phyloP scores from a whole-genome alignment of 2,888 invertebrate species.

The Polietes domitor region DNA sequence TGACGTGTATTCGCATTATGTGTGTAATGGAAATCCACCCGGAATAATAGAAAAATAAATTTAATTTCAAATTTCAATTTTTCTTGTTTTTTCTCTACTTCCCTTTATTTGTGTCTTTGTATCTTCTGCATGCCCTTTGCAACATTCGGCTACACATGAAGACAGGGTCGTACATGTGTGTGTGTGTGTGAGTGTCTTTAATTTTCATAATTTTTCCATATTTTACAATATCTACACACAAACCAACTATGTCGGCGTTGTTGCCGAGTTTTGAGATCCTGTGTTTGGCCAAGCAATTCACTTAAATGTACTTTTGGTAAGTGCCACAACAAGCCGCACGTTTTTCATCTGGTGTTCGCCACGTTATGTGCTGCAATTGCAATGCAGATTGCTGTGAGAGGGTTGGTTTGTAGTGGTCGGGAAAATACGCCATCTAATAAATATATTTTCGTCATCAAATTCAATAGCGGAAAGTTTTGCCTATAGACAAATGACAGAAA shows the following conservation, averaged over 20 bases:
- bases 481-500: too few relatives aligned
- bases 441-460: too few relatives aligned
- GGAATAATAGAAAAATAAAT: conserved; percentile 50
- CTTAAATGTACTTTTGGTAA: conserved; percentile 63
- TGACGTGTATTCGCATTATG: not conserved
- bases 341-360: not conserved
- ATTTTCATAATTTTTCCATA: conserved; percentile 61
- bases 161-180: not conserved
- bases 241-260: not conserved
- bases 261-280: conserved; percentile 18
- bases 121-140: conserved; percentile 46
- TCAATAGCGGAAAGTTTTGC: too few relatives aligned
- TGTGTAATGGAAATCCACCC: conserved; percentile 21
- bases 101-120: not conserved
- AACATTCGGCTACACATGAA: not conserved
- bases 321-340: conserved; percentile 56
- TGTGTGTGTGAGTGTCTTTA: conserved; percentile 13
- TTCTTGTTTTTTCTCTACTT: not conserved
- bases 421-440: too few relatives aligned
- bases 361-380: conserved; percentile 21
- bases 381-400: conserved; percentile 4
- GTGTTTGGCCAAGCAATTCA: conserved; percentile 52
- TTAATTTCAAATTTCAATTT: conserved; percentile 42
- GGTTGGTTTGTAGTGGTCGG: too few relatives aligned
- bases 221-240: conserved; percentile 33